Evolutionary conservation across 92 coral and sea anemone species (phyloP).

Genomic region (Desmophyllum pertusum): DNA sequence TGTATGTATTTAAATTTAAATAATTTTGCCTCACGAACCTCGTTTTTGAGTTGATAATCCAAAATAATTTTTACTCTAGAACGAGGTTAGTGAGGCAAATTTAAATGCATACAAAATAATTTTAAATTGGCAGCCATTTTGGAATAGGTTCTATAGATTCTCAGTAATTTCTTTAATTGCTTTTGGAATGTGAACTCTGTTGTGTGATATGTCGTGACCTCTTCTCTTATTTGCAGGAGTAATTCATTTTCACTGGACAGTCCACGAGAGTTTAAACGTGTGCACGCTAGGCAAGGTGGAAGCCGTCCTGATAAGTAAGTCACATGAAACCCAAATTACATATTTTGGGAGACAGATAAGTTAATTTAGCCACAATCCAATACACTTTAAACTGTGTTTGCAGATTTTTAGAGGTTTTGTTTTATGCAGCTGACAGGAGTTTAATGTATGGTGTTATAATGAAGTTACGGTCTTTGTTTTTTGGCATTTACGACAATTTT

Average conservation of each 20-base stretch:
- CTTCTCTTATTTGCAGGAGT: conserved; percentile 67
- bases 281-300: conserved; percentile 89
- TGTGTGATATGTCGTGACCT: neutral
- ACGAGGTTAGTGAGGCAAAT: too few relatives aligned
- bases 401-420: too few relatives aligned
- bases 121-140: too few relatives aligned
- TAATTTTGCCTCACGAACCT: too few relatives aligned
- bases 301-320: conserved; percentile 96
- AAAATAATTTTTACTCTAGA: too few relatives aligned
- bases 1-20: too few relatives aligned
- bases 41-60: too few relatives aligned
- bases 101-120: too few relatives aligned
- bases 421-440: neutral
- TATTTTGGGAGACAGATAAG: neutral
- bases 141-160: too few relatives aligned
- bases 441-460: neutral
- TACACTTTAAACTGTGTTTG: too few relatives aligned
- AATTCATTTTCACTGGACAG: conserved; percentile 91
- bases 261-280: conserved; percentile 88
- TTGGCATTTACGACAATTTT: neutral
- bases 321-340: neutral
- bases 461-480: neutral
- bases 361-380: neutral
- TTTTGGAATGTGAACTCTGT: neutral
- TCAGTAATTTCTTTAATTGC: neutral